Evolutionary conservation across 2,888 invertebrate species (phyloP), one percentile per base, ranked within the genome.

Genomic region (Nephrocerus scutellatus): DNA sequence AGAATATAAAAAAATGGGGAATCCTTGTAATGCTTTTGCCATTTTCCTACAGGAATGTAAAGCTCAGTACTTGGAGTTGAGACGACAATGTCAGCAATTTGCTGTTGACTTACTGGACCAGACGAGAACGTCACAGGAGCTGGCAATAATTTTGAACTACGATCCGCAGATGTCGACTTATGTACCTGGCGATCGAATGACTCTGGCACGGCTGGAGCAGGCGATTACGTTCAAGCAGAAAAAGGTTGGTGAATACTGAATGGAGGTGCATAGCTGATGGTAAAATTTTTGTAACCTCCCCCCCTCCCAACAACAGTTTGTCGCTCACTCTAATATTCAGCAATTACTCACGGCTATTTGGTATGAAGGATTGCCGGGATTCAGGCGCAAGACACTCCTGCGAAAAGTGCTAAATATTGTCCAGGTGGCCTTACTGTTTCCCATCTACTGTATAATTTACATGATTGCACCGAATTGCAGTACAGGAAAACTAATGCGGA

Each of bases 141-240:
- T 97, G 56, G 91, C 91, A 45, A 85, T 93, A 31, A 83, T 97
- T 43, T 75, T 97, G 14, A 96, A 96, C 70, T 88, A 95, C 57
- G 90, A 92, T 62, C 88, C 81, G 1, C 80, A 82, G 3, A 73
- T 74, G 43, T 75, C 78, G 1, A 77, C 79, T 2, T 83, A 82
- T 56, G 78, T 83, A 47, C 80, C 80, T 3, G 87, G 85, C 0
- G 86, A 87, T 49, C 82, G 84, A 46, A 89, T 89, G 82, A 79
- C 82, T 54, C 71, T 97, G 31, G 82, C 87, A 2, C 73, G 92
- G 32, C 72, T 97, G 35, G 90, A 92, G 57, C 72, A 90, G 45
- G 96, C 96, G 2, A 90, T 97, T 44, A 78, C 84, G 56, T 92
- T 88, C 62, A 91, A 93, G 59, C 96, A 97, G 67, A 97, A 96